A percentile compares a stretch with the other conserved stretches of the same genome.
Evolutionary conservation across 2,888 invertebrate genomes (phyloP).

Genomic region (Noctua fimbriata): DNA sequence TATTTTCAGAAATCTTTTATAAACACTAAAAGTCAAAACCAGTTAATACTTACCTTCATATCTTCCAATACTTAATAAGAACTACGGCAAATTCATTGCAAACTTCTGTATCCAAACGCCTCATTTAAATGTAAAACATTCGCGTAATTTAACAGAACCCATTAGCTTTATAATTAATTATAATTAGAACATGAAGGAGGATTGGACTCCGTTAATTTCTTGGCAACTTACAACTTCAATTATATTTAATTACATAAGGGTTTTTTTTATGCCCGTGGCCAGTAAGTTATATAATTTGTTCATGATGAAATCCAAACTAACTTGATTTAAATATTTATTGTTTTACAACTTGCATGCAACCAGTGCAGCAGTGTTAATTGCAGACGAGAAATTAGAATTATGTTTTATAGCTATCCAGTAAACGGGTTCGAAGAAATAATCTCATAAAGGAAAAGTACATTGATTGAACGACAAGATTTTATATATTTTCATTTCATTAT

Average conservation of each 20-base stretch:
- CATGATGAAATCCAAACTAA: slow-evolving; percentile 11
- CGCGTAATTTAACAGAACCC: neutral
- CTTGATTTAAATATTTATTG: neutral
- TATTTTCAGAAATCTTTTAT: neutral
- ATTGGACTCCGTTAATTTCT: slow-evolving; percentile 16
- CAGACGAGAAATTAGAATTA: neutral
- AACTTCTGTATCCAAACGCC: neutral
- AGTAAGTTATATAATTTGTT: slow-evolving; percentile 1
- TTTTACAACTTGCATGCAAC: slow-evolving; percentile 6
- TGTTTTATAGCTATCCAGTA: neutral
- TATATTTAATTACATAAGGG: slow-evolving; percentile 1
- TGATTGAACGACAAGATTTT: neutral
- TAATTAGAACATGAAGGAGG: slow-evolving; percentile 33
- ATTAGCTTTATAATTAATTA: slow-evolving; percentile 29
- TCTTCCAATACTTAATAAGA: slow-evolving; percentile 1
- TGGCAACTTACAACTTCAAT: slow-evolving; percentile 14
- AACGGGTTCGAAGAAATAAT: neutral
- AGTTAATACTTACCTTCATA: no score
- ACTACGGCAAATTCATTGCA: neutral
- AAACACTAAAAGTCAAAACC: no score
- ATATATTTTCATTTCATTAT: neutral
- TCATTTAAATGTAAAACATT: slow-evolving; percentile 15
- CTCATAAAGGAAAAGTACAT: neutral
- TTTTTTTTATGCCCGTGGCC: slow-evolving; percentile 6
- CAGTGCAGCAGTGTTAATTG: neutral